phyloP scores from a whole-genome alignment of 1,140 invertebrate species.

The Bombus balteatus region DNA sequence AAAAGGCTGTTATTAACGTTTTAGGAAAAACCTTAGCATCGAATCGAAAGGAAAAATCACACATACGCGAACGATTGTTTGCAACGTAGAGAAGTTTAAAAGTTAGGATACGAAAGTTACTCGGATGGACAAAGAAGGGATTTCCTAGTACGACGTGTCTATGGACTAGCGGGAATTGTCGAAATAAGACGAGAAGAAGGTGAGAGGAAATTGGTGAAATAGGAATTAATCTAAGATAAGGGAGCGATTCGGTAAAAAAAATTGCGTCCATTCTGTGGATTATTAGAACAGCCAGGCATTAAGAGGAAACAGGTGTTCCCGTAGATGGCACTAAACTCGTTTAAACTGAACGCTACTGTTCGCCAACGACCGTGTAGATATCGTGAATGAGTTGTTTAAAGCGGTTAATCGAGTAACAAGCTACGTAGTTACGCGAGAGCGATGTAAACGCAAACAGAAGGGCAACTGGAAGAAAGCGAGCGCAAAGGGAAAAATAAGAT shows the following conservation, averaged over 20 bases:
- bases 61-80: too few species aligned
- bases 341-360: background rate
- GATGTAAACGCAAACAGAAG: background rate
- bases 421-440: background rate
- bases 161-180: too few species aligned
- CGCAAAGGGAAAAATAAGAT: slow-evolving; percentile 10
- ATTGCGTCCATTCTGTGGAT: background rate
- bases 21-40: too few species aligned
- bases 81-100: too few species aligned
- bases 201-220: too few species aligned
- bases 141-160: too few species aligned
- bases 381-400: slow-evolving; percentile 1
- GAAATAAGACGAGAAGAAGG: background rate
- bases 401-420: slow-evolving; percentile 17
- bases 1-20: too few species aligned
- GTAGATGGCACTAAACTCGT: background rate
- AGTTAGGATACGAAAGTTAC: too few species aligned
- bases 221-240: background rate
- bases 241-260: background rate
- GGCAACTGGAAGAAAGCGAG: background rate
- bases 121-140: too few species aligned
- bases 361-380: background rate
- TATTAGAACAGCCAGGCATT: too few species aligned
- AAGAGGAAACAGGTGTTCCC: background rate
- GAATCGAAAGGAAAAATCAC: too few species aligned